Percentiles rank a stretch among this genome's conserved stretches.
Evolutionary conservation across 1,140 invertebrate species (phyloP).

Genomic region (Magallana ariakensis): DNA sequence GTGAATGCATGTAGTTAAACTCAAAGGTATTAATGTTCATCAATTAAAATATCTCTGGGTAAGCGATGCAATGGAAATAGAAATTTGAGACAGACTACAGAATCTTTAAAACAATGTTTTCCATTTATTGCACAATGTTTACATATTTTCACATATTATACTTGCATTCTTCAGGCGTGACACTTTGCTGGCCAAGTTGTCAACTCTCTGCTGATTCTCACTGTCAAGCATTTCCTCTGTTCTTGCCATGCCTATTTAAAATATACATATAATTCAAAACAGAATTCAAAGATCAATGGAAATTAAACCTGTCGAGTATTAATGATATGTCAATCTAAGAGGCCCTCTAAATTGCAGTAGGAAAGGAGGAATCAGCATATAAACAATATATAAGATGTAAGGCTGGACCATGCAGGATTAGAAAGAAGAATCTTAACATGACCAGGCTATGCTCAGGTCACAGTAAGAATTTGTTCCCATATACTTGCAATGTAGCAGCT

Average conservation of each 20-base stretch:
- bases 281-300: neutral
- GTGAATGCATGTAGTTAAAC: too few species aligned
- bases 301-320: neutral
- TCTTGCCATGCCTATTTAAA: slow-evolving; percentile 45
- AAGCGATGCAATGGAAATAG: too few species aligned
- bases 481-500: too few species aligned
- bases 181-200: slow-evolving; percentile 74
- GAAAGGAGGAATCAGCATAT: neutral
- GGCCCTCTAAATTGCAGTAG: neutral
- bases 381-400: neutral
- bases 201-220: slow-evolving; percentile 74
- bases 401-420: too few species aligned
- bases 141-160: neutral
- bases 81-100: too few species aligned
- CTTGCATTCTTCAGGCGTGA: slow-evolving; percentile 75
- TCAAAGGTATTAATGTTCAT: too few species aligned
- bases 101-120: too few species aligned
- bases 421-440: too few species aligned
- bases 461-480: too few species aligned
- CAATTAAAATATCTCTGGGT: too few species aligned
- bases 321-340: neutral
- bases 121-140: too few species aligned
- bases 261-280: neutral
- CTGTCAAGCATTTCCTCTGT: slow-evolving; percentile 74
- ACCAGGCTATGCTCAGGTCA: too few species aligned